Percentiles rank a stretch among this genome's conserved stretches.
These are phyloP conservation scores for Pluvialis apricaria DNA, from an alignment of 2,113 vertebrate genomes.

Conservation along the genomic window DNA sequence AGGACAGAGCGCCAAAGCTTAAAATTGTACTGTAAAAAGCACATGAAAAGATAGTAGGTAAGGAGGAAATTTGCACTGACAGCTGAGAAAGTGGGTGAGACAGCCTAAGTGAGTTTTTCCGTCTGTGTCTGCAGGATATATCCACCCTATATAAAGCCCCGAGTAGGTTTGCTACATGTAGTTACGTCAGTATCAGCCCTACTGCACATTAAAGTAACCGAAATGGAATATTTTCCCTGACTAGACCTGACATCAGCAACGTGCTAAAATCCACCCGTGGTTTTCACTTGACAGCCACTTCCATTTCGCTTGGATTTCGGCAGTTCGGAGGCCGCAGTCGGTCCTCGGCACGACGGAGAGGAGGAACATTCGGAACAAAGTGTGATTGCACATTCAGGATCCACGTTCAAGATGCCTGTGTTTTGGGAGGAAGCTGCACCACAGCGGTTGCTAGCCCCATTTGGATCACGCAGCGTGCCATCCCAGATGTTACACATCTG, in stretches of 20 bases:
- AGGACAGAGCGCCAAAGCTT: background rate
- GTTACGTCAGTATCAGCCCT: background rate
- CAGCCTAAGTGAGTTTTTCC: background rate
- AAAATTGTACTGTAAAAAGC: background rate
- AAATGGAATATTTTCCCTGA: background rate
- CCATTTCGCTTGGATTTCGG: background rate
- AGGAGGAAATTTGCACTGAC: background rate
- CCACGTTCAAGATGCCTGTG: background rate
- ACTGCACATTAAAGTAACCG: accelerated
- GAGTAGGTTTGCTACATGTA: accelerated
- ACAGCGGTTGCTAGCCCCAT: background rate
- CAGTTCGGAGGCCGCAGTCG: accelerated
- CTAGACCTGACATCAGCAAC: background rate
- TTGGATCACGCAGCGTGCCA: accelerated
- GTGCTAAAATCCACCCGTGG: background rate
- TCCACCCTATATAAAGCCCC: background rate
- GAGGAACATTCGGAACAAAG: background rate
- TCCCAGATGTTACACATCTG: background rate
- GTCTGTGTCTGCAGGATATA: background rate
- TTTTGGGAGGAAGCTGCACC: background rate
- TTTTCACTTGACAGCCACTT: background rate
- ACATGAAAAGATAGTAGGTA: background rate
- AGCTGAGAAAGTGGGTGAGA: background rate
- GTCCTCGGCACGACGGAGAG: accelerated
- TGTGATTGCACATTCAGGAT: background rate